These are phyloP conservation scores for Rhadinocentrus ornatus DNA, from an alignment of 2,797 vertebrate genomes.

Conservation along the genomic window DNA sequence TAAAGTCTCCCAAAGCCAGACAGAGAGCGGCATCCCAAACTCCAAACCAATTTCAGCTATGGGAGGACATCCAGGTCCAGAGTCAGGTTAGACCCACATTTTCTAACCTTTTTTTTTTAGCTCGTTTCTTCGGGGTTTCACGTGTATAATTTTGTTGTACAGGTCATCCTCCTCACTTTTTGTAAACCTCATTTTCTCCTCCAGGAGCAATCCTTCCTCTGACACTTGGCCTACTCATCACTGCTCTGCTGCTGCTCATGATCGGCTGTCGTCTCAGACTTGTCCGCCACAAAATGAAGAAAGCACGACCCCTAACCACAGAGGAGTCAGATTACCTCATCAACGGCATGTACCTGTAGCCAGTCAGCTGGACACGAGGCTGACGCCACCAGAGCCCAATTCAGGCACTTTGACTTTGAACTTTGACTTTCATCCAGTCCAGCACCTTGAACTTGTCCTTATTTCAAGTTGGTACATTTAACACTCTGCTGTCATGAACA, in stretches of 20 bases:
- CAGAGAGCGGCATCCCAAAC: constrained; percentile 68
- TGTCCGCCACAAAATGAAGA: constrained; percentile 93
- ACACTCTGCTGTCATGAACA: constrained; percentile 27
- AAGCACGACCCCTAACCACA: constrained; percentile 93
- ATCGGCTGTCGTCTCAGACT: constrained; percentile 91
- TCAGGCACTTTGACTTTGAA: constrained; percentile 34
- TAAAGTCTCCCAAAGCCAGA: constrained; percentile 79
- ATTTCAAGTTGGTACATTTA: constrained; percentile 23
- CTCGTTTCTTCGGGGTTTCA: background rate
- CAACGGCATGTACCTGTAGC: constrained; percentile 97
- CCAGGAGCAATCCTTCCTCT: constrained; percentile 94
- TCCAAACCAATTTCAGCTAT: constrained; percentile 79
- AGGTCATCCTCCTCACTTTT: background rate
- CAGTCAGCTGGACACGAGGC: background rate
- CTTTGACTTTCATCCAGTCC: constrained; percentile 25
- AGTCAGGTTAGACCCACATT: constrained; percentile 85
- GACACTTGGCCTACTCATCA: constrained; percentile 93
- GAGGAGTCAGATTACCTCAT: constrained; percentile 99
- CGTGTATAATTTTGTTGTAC: background rate
- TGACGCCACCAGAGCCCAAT: constrained; percentile 14
- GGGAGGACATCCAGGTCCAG: constrained; percentile 87
- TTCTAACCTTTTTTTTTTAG: background rate
- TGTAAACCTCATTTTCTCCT: background rate
- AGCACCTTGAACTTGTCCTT: constrained; percentile 24
- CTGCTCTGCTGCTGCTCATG: constrained; percentile 92